Conservation (phyloP, 2,113 vertebrate genomes). For the Nibea albiflora region DNA sequence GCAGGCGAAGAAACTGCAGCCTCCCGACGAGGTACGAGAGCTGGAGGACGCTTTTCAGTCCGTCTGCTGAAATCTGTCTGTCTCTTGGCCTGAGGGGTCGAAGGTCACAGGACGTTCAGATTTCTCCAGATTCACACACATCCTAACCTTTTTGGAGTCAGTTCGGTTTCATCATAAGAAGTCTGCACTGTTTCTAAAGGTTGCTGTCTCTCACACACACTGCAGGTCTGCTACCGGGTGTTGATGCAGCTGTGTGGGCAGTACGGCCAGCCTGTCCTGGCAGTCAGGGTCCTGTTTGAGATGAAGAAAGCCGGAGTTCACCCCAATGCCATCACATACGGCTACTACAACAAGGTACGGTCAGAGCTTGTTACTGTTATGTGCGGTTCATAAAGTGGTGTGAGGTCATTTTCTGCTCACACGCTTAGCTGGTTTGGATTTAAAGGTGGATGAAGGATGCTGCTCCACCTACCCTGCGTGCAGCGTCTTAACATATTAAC, state of each 20-base stretch:
- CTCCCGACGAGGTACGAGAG: constrained; percentile 92
- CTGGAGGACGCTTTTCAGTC: no score
- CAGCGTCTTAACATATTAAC: constrained; percentile 1
- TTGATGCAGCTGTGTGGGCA: constrained; percentile 99
- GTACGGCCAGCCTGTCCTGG: constrained; percentile 96
- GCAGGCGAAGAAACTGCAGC: constrained; percentile 95
- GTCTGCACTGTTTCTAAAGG: background rate
- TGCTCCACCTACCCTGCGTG: background rate
- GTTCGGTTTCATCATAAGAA: no score
- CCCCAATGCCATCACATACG: constrained; percentile 98
- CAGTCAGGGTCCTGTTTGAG: constrained; percentile 95
- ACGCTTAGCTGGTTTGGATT: background rate
- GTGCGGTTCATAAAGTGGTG: background rate
- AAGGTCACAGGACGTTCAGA: no score
- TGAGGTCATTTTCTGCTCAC: background rate
- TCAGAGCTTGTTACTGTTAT: background rate
- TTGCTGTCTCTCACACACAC: background rate
- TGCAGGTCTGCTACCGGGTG: constrained; percentile 96
- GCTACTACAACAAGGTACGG: constrained; percentile 96
- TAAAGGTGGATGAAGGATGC: background rate
- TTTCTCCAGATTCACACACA: no score
- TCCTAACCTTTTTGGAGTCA: no score
- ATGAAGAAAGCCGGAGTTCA: constrained; percentile 98
- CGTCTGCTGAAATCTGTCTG: no score
- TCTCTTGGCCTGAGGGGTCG: no score